Evolutionary conservation across 2,797 vertebrate species (phyloP).

Genomic region (Jordanella pulchra): DNA sequence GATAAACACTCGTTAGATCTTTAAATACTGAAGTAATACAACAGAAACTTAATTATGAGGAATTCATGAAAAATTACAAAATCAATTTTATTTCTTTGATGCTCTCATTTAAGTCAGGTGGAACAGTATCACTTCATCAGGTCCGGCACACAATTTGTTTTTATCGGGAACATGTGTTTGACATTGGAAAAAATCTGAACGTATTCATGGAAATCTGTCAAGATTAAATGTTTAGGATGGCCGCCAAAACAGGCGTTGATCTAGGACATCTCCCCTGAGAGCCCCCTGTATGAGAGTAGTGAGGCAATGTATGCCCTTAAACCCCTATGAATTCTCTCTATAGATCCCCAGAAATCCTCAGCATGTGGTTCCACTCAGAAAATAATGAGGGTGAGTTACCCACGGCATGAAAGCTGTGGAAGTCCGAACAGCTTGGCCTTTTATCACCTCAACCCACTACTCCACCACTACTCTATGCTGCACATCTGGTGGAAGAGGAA

Average conservation of each 20-base stretch:
- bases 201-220: constrained; percentile 35
- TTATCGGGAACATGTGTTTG: constrained; percentile 25
- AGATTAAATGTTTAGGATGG: constrained; percentile 40
- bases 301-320: constrained; percentile 31
- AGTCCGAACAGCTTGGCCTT: constrained; percentile 32
- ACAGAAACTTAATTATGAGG: background rate
- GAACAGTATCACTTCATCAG: background rate
- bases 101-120: background rate
- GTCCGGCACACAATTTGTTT: background rate
- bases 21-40: too few relatives aligned
- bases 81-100: background rate
- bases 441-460: constrained; percentile 53
- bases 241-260: constrained; percentile 47
- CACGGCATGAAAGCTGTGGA: constrained; percentile 61
- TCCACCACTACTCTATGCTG: constrained; percentile 45
- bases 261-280: constrained; percentile 41
- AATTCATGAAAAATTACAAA: background rate
- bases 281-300: constrained; percentile 23
- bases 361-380: constrained; percentile 79
- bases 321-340: constrained; percentile 26
- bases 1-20: too few relatives aligned
- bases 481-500: constrained; percentile 41
- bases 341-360: constrained; percentile 34
- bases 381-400: constrained; percentile 71
- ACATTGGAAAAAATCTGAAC: constrained; percentile 48